A percentile compares a stretch with the other conserved stretches of the same genome.
Evolutionary conservation across 1,140 invertebrate species (phyloP).

Genomic region (Saccostrea cuccullata): DNA sequence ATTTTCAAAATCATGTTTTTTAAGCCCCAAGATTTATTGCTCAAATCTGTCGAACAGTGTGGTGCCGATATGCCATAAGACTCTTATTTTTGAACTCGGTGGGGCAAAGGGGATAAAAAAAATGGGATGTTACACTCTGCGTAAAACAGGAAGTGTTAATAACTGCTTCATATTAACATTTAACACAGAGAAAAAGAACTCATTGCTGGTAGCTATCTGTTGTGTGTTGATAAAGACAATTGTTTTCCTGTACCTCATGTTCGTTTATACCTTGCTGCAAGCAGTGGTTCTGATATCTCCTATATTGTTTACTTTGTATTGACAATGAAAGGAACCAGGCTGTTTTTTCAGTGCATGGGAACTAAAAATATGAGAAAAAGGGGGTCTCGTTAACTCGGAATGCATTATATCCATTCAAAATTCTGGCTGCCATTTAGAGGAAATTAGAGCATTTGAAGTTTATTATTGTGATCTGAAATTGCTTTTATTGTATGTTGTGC

Average conservation of each 20-base stretch:
- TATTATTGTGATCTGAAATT: too few species aligned
- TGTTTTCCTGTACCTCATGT: conserved; percentile 6
- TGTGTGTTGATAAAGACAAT: background rate
- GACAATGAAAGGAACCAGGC: conserved; percentile 10
- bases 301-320: background rate
- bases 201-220: background rate
- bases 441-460: background rate
- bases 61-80: conserved; percentile 7
- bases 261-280: background rate
- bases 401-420: background rate
- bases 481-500: too few species aligned
- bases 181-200: conserved; percentile 10
- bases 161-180: background rate
- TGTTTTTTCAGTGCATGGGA: background rate
- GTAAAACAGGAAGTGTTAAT: conserved; percentile 7
- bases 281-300: background rate
- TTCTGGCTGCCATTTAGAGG: background rate
- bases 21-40: background rate
- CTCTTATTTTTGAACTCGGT: conserved; percentile 20
- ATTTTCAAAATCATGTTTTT: background rate
- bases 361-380: background rate
- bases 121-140: background rate
- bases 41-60: background rate
- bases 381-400: background rate
- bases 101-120: background rate